phyloP scores from a whole-genome alignment of 2,113 vertebrate genomes.

The Heloderma charlesbogerti region DNA sequence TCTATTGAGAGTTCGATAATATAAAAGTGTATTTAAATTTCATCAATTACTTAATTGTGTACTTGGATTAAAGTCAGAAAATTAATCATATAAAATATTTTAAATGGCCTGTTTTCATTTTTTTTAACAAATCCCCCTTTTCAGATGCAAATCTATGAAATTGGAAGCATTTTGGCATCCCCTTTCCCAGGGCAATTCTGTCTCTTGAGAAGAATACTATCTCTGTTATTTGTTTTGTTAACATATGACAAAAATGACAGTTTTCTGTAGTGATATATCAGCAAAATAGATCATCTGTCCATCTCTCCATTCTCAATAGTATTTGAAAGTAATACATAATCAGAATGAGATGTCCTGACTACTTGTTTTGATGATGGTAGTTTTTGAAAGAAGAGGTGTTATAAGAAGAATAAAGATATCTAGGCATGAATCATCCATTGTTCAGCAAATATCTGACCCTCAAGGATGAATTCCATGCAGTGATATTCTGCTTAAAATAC shows the following conservation, averaged over 20 bases:
- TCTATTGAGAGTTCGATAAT: neutral
- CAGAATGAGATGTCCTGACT: neutral
- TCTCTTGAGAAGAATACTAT: neutral
- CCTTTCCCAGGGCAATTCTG: neutral
- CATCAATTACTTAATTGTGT: neutral
- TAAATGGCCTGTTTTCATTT: neutral
- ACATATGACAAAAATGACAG: slow-evolving; percentile 1
- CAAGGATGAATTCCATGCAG: neutral
- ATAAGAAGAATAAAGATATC: neutral
- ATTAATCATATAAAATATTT: neutral
- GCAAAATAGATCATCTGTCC: slow-evolving; percentile 22
- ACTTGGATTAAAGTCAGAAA: neutral
- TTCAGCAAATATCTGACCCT: neutral
- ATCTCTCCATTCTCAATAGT: neutral
- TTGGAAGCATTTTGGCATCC: neutral
- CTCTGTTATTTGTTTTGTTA: slow-evolving; percentile 36
- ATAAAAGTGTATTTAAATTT: neutral
- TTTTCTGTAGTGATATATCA: slow-evolving; percentile 40
- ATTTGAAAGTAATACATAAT: slow-evolving; percentile 21
- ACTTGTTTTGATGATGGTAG: slow-evolving; percentile 24
- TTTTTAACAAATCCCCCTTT: neutral
- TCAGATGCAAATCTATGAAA: neutral
- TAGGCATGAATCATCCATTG: neutral
- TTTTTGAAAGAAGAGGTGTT: neutral
- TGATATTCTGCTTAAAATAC: neutral